Percentiles rank a stretch among this genome's conserved stretches.
These are phyloP conservation scores for Tachystola acroxantha DNA, from an alignment of 2,888 invertebrate genomes.

Conservation along the genomic window DNA sequence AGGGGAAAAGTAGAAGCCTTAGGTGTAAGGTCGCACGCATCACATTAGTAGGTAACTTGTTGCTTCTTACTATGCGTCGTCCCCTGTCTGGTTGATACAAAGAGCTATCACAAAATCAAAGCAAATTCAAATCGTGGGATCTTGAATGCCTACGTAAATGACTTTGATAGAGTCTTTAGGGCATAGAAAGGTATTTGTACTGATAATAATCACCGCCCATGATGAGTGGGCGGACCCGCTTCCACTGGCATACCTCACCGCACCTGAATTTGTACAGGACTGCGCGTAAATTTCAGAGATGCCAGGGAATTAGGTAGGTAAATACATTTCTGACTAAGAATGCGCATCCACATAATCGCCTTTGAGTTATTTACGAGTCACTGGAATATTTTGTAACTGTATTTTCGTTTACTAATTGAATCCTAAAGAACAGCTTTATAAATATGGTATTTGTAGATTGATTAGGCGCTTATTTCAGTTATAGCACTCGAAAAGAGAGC, in stretches of 20 bases:
- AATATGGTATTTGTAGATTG: background rate
- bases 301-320: background rate
- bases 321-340: slow-evolving; percentile 1
- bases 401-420: background rate
- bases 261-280: background rate
- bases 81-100: too few relatives aligned
- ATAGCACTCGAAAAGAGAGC: background rate
- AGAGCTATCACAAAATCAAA: too few relatives aligned
- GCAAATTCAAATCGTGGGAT: too few relatives aligned
- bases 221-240: background rate
- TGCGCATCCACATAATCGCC: slow-evolving; percentile 2
- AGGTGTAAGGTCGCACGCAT: too few relatives aligned
- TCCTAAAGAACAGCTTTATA: too few relatives aligned
- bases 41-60: too few relatives aligned
- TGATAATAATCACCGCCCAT: too few relatives aligned
- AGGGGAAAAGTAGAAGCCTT: background rate
- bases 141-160: too few relatives aligned
- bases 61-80: too few relatives aligned
- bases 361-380: slow-evolving; percentile 1
- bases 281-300: background rate
- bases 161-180: too few relatives aligned
- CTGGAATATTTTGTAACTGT: background rate
- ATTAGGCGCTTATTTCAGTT: background rate
- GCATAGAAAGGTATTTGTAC: too few relatives aligned
- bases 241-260: background rate